Evolutionary conservation across 1,140 invertebrate species (phyloP), one percentile per base, ranked within the genome.

Genomic region (Coenobita brevimanus): DNA sequence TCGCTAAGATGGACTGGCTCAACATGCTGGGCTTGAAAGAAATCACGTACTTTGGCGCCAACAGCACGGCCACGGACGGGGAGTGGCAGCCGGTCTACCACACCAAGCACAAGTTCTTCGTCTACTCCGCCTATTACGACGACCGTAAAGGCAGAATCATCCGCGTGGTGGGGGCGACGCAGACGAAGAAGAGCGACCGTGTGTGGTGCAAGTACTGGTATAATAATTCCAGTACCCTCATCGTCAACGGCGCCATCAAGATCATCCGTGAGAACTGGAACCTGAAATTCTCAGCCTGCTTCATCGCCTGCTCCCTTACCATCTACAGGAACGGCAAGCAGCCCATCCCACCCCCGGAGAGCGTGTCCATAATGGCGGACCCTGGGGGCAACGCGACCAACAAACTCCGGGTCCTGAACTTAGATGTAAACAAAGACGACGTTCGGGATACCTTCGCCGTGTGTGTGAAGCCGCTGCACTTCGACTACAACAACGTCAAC

Each of bases 401-500:
- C 92, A 93, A 93, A 21, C 90, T 94, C 30, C 88, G 92, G 2
- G 91, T 94, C 0, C 93, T 92, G 92, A 90, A 91, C 92, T 93
- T 94, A 41, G 89, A 91, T 36, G 75, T 73, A 6, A 91, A 91
- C 17, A 91, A 91, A 79, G 83, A 89, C 3, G 73, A 90, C 17
- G 75, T 90, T 50, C 54, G 30, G 36, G 76, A 85, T 84, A 82
- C 67, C 69, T 95, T 99, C 36, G 97, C 96, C 2, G 95, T 98
- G n/a, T 99, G 98, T 92, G 96, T 99, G 15, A 98, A 98, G 91
- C 97, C 98, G 0, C 94, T 99, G 54, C 97, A 98, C 92, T 98
- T 96, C 91, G 94, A 96, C 89, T 99, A 98, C 92, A 96, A 97
- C 91, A 94, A 95, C 91, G 95, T 95, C 1, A 90, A 93, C 64